Evolutionary conservation across 2,888 invertebrate species (phyloP), one percentile per base, ranked within the genome.

Genomic region (Ophioninae sp.): DNA sequence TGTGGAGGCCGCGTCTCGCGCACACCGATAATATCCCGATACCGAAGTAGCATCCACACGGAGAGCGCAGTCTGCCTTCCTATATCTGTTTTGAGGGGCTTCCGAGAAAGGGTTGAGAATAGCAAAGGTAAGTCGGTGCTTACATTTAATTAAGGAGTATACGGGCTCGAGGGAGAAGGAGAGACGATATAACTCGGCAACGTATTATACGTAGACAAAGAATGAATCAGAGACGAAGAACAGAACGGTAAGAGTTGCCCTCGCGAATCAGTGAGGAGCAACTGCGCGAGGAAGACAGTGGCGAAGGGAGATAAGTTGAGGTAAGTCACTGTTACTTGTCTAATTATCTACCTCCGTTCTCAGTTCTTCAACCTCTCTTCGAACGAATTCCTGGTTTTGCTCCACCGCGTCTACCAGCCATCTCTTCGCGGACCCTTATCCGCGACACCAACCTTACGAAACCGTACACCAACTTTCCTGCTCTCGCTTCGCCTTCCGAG

Each of bases 91-190:
- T 83, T 44, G 41, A 79, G 70, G 65, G 72, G 44, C 72, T 62
- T 50, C 44, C 10, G 13, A 44, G 79, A 72, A 82, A 67, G 82
- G 85, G 86, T 85, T 84, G 86, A 87, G 89, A 86, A 88, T 68
- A 65, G 87, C 86, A 83, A 88, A 88, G 88, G 89, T 90, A 88
- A 88, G 88, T 88, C 86, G 87, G 88, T 89, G 91, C 89, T 91
- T 89, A 90, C 91, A 91, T 91, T 91, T 91, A 91, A 91, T 91
- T 91, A 91, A 90, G 88, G 88, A 89, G 88, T 88, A 90, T 90
- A 88, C 88, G 88, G 88, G 87, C 85, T 86, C 72, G 86, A 87
- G 82, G 64, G 84, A 85, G 82, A 83, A 78, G 79, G 74, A 76
- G 68, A 76, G 68, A 50, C 39, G 17, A 61, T 41, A 41, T 50